Percentiles rank a stretch among this genome's conserved stretches.
phyloP scores from a whole-genome alignment of 2,113 vertebrate species.

The Rhombomys opimus region DNA sequence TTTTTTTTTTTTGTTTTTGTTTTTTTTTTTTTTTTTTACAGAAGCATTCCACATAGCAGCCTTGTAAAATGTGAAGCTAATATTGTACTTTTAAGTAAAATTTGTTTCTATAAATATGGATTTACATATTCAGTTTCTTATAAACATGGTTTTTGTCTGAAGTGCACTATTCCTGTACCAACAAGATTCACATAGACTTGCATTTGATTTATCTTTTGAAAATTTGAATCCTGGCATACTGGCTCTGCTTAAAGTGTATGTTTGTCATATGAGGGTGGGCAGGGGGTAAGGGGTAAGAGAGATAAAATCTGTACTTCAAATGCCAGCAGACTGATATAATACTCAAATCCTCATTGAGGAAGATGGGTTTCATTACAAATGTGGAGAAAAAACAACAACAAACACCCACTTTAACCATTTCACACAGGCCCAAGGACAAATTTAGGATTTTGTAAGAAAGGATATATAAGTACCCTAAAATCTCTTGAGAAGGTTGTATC shows the following conservation, averaged over 20 bases:
- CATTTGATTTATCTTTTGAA: slow-evolving; percentile 39
- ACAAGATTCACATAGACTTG: slow-evolving; percentile 18
- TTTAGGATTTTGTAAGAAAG: slow-evolving; percentile 36
- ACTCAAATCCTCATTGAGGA: not conserved
- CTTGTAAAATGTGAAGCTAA: slow-evolving; percentile 56
- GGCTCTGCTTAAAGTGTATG: slow-evolving; percentile 39
- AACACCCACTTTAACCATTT: slow-evolving; percentile 33
- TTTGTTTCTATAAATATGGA: slow-evolving; percentile 47
- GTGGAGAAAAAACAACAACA: not conserved
- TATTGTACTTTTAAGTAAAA: slow-evolving; percentile 38
- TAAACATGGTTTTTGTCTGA: not conserved
- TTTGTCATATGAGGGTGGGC: not conserved
- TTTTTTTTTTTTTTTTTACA: slow-evolving; percentile 46
- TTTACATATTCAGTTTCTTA: slow-evolving; percentile 62
- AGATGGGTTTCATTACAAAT: slow-evolving; percentile 55
- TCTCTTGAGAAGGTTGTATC: slow-evolving; percentile 7
- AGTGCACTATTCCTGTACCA: slow-evolving; percentile 9
- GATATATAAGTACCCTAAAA: slow-evolving; percentile 32
- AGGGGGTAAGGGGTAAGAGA: not conserved
- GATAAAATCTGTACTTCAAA: slow-evolving; percentile 33
- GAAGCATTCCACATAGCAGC: slow-evolving; percentile 23
- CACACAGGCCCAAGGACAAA: slow-evolving; percentile 43
- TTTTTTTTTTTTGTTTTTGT: slow-evolving; percentile 53
- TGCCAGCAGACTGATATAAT: slow-evolving; percentile 41
- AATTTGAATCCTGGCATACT: slow-evolving; percentile 20